Base-by-base conservation (phyloP, 2,113 vertebrate species). In the Catagonus wagneri region DNA sequence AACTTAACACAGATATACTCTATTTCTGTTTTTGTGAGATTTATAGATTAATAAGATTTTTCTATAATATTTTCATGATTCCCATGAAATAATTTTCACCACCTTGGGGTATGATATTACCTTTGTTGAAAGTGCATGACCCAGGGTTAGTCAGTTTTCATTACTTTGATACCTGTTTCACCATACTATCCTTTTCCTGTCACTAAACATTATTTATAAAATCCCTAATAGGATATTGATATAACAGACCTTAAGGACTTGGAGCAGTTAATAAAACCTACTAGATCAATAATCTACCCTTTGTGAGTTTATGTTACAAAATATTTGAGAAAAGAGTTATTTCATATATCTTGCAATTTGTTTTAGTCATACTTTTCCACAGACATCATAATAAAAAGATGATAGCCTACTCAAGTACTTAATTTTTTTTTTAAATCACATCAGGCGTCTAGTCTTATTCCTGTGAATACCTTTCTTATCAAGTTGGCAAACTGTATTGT, bases 201-300 rank as follows among this genome's bases (percentile, higher is more conserved):
- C 65, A 96, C 97, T 98, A 96, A 93, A 95, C 80, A 96, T 97
- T 14, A n/a, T 94, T 97, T 97, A 79, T 36, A 93, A 63, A 97
- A 80, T 95, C 39, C 34, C 88, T 94, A 56, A 79, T 87, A 90
- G 22, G 11, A 75, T 97, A 92, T 94, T 84, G 63, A 80, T 75
- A 56, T 32, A 80, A 95, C 1, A 94, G 88, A 87, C 3, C 6
- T 76, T 81, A 96, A 96, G 60, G 63, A 95, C 17, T 96, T 97
- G 44, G 86, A 97, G 71, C 50, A 95, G n/a, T n/a, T 93, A 36
- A 44, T 93, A 60, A 69, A 96, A 92, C 90, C 85, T 95, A 79
- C 32, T 86, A 96, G 88, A 97, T 98, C 68, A 2, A 80, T 96
- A 94, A 95, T 94, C 54, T 80, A 72, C 39, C 95, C 78, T 93